Percentiles rank a stretch among this genome's conserved stretches.
Conservation (phyloP, 2,888 invertebrate genomes). For the Brachyptera putata region DNA sequence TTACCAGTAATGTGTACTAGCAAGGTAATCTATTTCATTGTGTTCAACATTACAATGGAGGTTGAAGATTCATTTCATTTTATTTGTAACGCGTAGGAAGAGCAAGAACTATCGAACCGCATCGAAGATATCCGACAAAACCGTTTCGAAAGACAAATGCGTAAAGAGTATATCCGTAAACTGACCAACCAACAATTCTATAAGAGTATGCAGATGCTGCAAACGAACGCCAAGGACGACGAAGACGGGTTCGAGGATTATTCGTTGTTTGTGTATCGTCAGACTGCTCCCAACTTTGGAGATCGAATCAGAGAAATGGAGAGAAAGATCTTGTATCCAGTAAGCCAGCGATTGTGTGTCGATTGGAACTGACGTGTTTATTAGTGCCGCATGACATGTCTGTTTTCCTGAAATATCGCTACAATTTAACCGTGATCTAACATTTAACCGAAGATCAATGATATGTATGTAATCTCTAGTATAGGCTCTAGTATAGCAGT, state of each 20-base stretch:
- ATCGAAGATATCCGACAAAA: slow-evolving; percentile 68
- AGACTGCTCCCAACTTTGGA: slow-evolving; percentile 78
- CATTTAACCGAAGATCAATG: no score
- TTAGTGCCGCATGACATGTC: no score
- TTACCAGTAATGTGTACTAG: neutral
- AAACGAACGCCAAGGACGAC: slow-evolving; percentile 67
- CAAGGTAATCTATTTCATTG: no score
- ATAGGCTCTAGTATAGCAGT: no score
- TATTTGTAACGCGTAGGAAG: slow-evolving; percentile 32
- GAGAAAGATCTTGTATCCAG: slow-evolving; percentile 66
- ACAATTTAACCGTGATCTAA: no score
- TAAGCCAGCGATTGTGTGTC: slow-evolving; percentile 52
- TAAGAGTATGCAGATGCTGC: slow-evolving; percentile 81
- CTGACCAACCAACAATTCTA: slow-evolving; percentile 76
- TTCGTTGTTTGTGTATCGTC: slow-evolving; percentile 79
- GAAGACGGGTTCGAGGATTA: slow-evolving; percentile 72
- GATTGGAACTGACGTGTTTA: no score
- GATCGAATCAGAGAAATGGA: slow-evolving; percentile 80
- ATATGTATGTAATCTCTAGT: no score
- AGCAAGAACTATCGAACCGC: slow-evolving; percentile 71
- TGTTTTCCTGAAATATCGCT: no score
- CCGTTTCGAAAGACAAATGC: slow-evolving; percentile 60
- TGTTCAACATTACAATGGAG: no score
- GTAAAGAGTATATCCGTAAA: slow-evolving; percentile 63
- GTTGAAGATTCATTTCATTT: no score